Evolutionary conservation across 2,797 vertebrate species (phyloP).

Genomic region (Dermochelys coriacea): DNA sequence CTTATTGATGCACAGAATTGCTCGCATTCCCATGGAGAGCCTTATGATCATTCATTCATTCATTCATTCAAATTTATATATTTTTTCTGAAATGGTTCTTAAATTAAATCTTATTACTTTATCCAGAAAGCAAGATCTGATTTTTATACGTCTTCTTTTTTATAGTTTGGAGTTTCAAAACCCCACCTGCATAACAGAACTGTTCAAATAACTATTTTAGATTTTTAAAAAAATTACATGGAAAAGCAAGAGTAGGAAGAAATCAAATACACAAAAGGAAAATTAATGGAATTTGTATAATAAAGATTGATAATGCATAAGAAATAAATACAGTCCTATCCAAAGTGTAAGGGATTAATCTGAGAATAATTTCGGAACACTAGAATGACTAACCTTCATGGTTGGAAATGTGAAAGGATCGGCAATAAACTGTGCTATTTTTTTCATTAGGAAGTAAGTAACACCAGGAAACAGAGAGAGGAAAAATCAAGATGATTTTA

Average conservation of each 20-base stretch:
- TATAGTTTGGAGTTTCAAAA: not conserved
- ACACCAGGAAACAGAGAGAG: not conserved
- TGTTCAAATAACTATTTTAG: fast-evolving
- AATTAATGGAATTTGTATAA: not conserved
- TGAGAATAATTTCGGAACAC: not conserved
- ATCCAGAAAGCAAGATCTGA: not conserved
- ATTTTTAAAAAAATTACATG: not conserved
- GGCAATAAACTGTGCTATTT: fast-evolving
- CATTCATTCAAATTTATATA: not conserved
- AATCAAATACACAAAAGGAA: not conserved
- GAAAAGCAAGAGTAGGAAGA: not conserved
- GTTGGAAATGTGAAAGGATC: not conserved
- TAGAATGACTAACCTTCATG: not conserved
- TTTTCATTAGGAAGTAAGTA: not conserved
- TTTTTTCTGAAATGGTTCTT: not conserved
- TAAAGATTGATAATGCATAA: not conserved
- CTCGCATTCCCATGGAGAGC: not conserved
- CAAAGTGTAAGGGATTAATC: not conserved
- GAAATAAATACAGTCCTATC: not conserved
- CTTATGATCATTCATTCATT: not conserved
- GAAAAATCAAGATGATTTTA: not conserved
- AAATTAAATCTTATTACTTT: not conserved
- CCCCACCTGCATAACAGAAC: not conserved
- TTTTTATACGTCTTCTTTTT: not conserved
- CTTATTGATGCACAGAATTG: not conserved